These are phyloP conservation scores for Laspeyria flexula DNA, from an alignment of 2,888 invertebrate species.

Conservation along the genomic window DNA sequence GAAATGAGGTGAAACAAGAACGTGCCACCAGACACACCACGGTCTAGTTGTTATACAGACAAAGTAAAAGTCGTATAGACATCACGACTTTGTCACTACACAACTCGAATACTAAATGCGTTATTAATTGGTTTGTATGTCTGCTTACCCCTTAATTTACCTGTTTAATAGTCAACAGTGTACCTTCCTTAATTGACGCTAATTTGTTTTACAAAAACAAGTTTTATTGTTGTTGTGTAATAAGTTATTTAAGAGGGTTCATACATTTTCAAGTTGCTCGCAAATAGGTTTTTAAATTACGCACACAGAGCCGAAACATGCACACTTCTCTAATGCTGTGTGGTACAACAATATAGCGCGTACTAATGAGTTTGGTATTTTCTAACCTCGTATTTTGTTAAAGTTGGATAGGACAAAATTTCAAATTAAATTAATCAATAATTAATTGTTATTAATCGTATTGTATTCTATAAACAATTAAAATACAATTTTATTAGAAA, in stretches of 20 bases:
- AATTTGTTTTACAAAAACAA: constrained; percentile 9
- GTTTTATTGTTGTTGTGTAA: background rate
- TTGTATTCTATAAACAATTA: no score
- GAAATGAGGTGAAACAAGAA: constrained; percentile 40
- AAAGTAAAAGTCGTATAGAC: constrained; percentile 50
- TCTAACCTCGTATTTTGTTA: no score
- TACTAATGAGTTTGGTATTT: no score
- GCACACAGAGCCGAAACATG: no score
- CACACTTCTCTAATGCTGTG: no score
- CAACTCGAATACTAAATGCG: constrained; percentile 37
- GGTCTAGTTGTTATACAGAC: constrained; percentile 47
- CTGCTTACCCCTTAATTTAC: constrained; percentile 1
- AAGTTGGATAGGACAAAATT: no score
- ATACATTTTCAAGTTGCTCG: no score
- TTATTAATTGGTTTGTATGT: constrained; percentile 35
- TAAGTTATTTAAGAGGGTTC: background rate
- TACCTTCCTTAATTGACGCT: constrained; percentile 3
- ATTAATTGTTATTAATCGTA: no score
- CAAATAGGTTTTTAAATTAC: no score
- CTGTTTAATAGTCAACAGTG: background rate
- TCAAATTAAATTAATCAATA: no score
- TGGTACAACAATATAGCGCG: no score
- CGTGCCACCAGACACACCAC: constrained; percentile 48
- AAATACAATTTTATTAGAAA: no score
- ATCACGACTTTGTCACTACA: constrained; percentile 41